Conservation (phyloP, 2,797 vertebrate genomes). For the Scyliorhinus canicula region DNA sequence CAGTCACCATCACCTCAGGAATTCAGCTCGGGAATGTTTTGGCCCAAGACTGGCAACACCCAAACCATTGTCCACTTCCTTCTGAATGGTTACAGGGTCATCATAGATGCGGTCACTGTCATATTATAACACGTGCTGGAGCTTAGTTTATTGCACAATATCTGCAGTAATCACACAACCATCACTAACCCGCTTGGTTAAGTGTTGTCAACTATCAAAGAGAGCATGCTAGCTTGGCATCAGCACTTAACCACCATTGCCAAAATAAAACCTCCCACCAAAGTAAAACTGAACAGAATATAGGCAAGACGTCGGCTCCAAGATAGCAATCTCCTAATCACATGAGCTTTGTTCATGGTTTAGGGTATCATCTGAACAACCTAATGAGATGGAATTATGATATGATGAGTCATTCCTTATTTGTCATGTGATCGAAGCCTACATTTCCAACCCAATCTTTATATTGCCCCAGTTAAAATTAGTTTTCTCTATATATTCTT, state of each 20-base stretch:
- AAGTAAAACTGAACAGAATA: background rate
- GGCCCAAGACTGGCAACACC: background rate
- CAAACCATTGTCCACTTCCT: background rate
- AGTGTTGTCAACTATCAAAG: background rate
- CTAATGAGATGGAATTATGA: background rate
- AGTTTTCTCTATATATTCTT: slow-evolving; percentile 15
- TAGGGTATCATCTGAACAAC: background rate
- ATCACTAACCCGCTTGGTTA: background rate
- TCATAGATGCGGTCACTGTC: background rate
- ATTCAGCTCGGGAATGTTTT: background rate
- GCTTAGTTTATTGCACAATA: background rate
- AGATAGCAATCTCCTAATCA: slow-evolving; percentile 24
- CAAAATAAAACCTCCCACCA: background rate
- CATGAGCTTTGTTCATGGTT: background rate
- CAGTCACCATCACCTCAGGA: background rate
- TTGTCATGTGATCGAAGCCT: background rate
- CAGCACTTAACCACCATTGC: background rate
- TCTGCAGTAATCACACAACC: background rate
- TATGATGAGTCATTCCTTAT: slow-evolving; percentile 10
- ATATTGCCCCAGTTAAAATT: background rate
- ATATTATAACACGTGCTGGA: background rate
- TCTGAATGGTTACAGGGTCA: background rate
- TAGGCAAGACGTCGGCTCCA: background rate
- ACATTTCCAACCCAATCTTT: background rate
- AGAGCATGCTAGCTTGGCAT: background rate